Evolutionary conservation across 2,797 vertebrate genomes (phyloP), one percentile per base, ranked within the genome.

Genomic region (Anniella stebbinsi): DNA sequence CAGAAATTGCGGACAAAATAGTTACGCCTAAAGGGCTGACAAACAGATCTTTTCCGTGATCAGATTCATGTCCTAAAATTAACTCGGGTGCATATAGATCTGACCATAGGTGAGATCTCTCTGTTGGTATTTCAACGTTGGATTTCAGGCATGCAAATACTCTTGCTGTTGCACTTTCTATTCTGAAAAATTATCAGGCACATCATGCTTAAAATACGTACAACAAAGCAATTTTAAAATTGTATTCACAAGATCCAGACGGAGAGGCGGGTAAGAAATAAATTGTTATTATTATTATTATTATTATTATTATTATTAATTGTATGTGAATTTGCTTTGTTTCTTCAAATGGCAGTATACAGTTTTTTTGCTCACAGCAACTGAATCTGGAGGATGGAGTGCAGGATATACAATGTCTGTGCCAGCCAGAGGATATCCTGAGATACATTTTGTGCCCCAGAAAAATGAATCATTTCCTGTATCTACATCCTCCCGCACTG

Each of bases 361-460:
- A 80, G 33, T 38, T 15, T 81, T 73, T 80, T 48, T 78, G 51
- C 38, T 80, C 66, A 89, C 6, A 86, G 73, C 15, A 89, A 70
- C 48, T 70, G 36, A n/a, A 80, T 70, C 17, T 57, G 45, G 33
- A 84, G 36, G 28, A 13, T n/a, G 13, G 36, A 5, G 30, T 70
- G 30, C 33, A 77, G 6, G 28, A 69, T 54, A 51, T 3, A 41
- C 25, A 66, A 41, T 51, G 38, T 69, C 72, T 88, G 25, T 70
- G 41, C 12, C 67, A 88, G 48, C 41, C 72, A 54, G 25, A n/a
- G 67, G 23, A 11, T 82, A 38, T 82, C n/a, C 60, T 15, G 57
- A 77, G 21, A 36, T 36, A 45, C 3, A 28, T 63, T 57, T 70
- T 72, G 15, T 33, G 15, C 30, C 54, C 10, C 2, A 70, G 36